Conservation (phyloP, 2,888 invertebrate species). For the Gymnoscelis rufifasciata region DNA sequence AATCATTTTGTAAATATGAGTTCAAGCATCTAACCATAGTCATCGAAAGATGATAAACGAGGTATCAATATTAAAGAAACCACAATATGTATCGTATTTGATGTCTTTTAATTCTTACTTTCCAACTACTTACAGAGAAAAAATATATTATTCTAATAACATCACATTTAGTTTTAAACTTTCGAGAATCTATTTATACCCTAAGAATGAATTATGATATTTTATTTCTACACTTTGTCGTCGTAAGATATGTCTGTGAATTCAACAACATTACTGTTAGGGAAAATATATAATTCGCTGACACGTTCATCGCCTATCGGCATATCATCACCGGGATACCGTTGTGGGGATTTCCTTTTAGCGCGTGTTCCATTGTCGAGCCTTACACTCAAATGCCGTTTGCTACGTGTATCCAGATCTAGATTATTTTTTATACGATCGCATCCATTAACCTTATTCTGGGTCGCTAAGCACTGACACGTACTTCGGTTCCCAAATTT, state of each 20-base stretch:
- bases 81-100: slow-evolving; percentile 4
- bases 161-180: slow-evolving; percentile 30
- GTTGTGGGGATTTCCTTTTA: slow-evolving; percentile 39
- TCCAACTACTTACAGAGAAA: slow-evolving; percentile 12
- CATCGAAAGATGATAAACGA: not conserved
- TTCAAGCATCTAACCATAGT: not conserved
- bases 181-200: not conserved
- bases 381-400: slow-evolving; percentile 33
- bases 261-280: slow-evolving; percentile 69
- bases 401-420: slow-evolving; percentile 42
- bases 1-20: slow-evolving; percentile 3
- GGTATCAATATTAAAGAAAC: not conserved
- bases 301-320: slow-evolving; percentile 64
- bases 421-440: slow-evolving; percentile 41
- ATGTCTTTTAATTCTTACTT: slow-evolving; percentile 12
- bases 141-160: not conserved
- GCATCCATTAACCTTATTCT: slow-evolving; percentile 52
- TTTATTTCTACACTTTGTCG: slow-evolving; percentile 61
- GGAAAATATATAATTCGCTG: slow-evolving; percentile 69
- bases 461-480: slow-evolving; percentile 52
- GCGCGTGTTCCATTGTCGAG: slow-evolving; percentile 37
- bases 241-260: slow-evolving; percentile 67
- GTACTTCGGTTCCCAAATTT: slow-evolving; percentile 50
- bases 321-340: slow-evolving; percentile 40
- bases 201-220: not conserved